Evolutionary conservation across 35 echinoderm and acorn worm species (phyloP).

Genomic region (Hemicentrotus pulcherrimus): DNA sequence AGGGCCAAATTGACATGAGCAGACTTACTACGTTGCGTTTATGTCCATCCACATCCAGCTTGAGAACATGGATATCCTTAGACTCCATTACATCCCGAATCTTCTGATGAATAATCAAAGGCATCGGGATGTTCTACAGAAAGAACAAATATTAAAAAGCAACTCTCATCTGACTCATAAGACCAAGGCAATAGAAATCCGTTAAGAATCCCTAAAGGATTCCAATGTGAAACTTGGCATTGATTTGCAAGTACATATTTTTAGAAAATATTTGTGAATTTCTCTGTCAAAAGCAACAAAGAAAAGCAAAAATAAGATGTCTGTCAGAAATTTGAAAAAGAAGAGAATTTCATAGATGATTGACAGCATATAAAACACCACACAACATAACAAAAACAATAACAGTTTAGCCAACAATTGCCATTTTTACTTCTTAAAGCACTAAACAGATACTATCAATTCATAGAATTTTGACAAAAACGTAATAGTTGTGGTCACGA

Average conservation of each 20-base stretch:
- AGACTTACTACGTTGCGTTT: constrained; percentile 66
- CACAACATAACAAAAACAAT: not conserved
- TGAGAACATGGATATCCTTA: constrained; percentile 52
- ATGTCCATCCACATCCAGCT: constrained; percentile 65
- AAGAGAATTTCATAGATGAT: not conserved
- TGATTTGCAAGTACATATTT: not conserved
- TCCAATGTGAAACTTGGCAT: not conserved
- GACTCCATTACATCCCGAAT: constrained; percentile 57
- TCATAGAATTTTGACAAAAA: not conserved
- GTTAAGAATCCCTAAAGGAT: not conserved
- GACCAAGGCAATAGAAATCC: not conserved
- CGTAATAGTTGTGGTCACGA: not conserved
- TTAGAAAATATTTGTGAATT: too few species aligned
- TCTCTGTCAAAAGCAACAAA: too few species aligned
- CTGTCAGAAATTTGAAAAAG: not conserved
- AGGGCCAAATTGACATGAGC: not conserved
- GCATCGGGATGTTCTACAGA: constrained; percentile 67
- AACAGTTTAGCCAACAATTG: too few species aligned
- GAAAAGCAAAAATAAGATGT: not conserved
- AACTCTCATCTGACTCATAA: not conserved
- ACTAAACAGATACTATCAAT: not conserved
- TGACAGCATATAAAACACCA: not conserved
- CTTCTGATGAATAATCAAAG: constrained; percentile 64
- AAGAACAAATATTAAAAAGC: not conserved
- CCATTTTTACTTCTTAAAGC: too few species aligned